Conservation (phyloP, 1,140 invertebrate genomes). For the Pachypsylla venusta region DNA sequence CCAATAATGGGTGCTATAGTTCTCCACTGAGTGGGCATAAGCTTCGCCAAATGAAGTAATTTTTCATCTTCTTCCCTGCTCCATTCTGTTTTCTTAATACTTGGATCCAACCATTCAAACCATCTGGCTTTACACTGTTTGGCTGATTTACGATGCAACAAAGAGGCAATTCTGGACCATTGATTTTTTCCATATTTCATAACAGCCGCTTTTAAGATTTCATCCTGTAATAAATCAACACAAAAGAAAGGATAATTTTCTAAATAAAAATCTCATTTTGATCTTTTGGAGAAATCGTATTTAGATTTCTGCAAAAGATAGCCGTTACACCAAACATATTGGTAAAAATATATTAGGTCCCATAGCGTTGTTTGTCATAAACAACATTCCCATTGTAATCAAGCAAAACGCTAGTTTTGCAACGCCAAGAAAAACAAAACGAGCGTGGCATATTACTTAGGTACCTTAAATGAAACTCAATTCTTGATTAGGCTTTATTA, state of each 20-base stretch:
- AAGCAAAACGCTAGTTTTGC: no score
- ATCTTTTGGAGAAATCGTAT: no score
- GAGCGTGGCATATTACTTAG: no score
- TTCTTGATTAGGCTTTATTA: no score
- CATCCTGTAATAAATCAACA: conserved; percentile 61
- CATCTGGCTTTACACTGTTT: conserved; percentile 99
- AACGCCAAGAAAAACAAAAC: no score
- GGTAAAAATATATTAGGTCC: no score
- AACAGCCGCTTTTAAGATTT: conserved; percentile 99
- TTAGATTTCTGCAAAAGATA: no score
- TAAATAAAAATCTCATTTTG: no score
- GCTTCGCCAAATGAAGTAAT: conserved; percentile 88
- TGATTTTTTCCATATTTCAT: conserved; percentile 99
- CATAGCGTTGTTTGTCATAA: no score
- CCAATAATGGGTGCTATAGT: conserved; percentile 99
- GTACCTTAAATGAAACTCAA: no score
- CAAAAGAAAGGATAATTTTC: conserved; percentile 8
- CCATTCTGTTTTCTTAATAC: conserved; percentile 99
- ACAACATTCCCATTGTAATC: no score
- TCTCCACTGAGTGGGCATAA: conserved; percentile 99
- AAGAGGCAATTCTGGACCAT: conserved; percentile 97
- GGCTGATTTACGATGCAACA: conserved; percentile 95
- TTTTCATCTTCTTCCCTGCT: conserved; percentile 98
- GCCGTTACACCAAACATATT: no score
- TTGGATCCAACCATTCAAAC: conserved; percentile 99